Percentiles rank a stretch among this genome's conserved stretches.
These are phyloP conservation scores for Fukomys damarensis DNA, from an alignment of 2,113 vertebrate genomes.

Conservation along the genomic window DNA sequence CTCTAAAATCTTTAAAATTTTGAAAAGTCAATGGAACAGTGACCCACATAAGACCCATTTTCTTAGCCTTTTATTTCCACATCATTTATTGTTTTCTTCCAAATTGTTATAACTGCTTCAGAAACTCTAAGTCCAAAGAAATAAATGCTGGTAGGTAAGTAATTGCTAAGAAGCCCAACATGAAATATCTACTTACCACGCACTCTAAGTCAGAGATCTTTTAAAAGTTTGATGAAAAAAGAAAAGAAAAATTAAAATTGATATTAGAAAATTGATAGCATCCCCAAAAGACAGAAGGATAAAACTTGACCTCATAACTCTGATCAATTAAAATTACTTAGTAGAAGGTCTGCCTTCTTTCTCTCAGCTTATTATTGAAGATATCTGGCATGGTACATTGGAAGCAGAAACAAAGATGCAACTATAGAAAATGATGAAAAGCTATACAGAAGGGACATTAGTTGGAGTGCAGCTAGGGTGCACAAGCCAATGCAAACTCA, in stretches of 20 bases:
- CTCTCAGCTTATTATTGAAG: neutral
- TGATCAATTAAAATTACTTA: neutral
- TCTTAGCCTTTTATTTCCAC: neutral
- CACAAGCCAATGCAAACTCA: neutral
- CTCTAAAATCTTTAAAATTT: neutral
- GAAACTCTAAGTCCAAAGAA: conserved; percentile 3
- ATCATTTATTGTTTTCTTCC: neutral
- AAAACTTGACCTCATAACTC: neutral
- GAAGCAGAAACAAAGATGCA: neutral
- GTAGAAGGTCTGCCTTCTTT: neutral
- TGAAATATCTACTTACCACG: neutral
- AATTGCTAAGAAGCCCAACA: neutral
- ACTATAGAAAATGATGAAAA: neutral
- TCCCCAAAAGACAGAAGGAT: neutral
- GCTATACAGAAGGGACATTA: neutral
- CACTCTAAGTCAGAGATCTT: neutral
- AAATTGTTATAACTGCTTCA: neutral
- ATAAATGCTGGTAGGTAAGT: neutral
- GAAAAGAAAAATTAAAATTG: neutral
- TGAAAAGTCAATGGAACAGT: neutral
- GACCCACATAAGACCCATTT: neutral
- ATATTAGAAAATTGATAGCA: neutral
- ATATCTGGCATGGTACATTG: neutral
- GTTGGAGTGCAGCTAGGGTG: too few relatives aligned
- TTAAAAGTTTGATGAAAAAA: conserved; percentile 28